phyloP scores from a whole-genome alignment of 2,797 vertebrate genomes.

The Phoebastria nigripes region DNA sequence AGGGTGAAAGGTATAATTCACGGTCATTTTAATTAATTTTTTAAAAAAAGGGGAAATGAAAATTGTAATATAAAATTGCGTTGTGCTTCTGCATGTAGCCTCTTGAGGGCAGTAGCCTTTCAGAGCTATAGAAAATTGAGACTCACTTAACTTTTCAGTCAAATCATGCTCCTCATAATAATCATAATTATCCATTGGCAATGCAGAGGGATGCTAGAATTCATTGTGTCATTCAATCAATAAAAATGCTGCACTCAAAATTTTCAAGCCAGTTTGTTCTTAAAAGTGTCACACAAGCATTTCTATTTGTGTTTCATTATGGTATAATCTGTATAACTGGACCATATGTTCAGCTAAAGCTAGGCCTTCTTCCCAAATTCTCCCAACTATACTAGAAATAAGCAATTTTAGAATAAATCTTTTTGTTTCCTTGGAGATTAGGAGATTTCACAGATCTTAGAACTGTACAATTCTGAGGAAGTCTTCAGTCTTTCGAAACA shows the following conservation, averaged over 20 bases:
- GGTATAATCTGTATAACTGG: background rate
- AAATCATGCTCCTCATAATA: conserved; percentile 24
- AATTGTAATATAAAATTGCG: background rate
- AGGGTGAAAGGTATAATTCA: background rate
- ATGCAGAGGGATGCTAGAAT: conserved; percentile 14
- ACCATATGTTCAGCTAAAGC: conserved; percentile 37
- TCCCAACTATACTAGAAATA: background rate
- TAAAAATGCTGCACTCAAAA: conserved; percentile 46
- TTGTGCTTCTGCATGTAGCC: background rate
- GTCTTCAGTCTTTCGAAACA: background rate
- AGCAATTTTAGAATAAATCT: background rate
- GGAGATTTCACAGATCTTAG: background rate
- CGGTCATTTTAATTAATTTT: background rate
- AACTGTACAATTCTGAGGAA: background rate
- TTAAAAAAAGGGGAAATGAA: background rate
- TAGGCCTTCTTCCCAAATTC: background rate
- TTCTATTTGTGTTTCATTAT: conserved; percentile 48
- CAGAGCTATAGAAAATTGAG: background rate
- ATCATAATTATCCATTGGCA: conserved; percentile 61
- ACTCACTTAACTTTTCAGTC: conserved; percentile 19
- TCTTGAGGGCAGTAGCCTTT: conserved; percentile 61
- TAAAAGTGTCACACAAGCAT: conserved; percentile 51
- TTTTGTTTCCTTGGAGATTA: background rate
- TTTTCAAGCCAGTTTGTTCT: conserved; percentile 54
- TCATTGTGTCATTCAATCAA: conserved; percentile 56